These are phyloP conservation scores for Corythucha ciliata DNA, from an alignment of 2,888 invertebrate genomes.

Conservation along the genomic window DNA sequence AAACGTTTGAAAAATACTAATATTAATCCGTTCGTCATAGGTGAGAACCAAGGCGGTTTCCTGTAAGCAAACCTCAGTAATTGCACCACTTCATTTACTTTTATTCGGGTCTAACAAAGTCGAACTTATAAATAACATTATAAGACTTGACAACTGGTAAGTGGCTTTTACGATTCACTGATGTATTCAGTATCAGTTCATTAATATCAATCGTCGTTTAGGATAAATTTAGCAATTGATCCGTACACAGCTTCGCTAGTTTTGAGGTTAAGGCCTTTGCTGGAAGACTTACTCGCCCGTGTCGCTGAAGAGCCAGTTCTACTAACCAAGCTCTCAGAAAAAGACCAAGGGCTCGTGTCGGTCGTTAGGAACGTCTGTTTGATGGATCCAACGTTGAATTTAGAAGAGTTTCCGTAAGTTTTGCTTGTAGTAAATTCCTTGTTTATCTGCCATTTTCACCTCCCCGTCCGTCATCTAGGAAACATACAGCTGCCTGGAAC, in stretches of 20 bases:
- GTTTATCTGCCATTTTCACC: too few relatives aligned
- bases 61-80: constrained; percentile 95
- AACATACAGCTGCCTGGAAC: too few relatives aligned
- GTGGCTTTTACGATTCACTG: constrained; percentile 13
- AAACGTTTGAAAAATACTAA: not conserved
- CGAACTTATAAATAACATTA: constrained; percentile 62
- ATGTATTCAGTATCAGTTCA: not conserved
- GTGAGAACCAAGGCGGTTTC: constrained; percentile 90
- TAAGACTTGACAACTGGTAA: constrained; percentile 83
- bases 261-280: constrained; percentile 74
- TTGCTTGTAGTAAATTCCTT: too few relatives aligned
- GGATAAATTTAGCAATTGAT: constrained; percentile 78
- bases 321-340: constrained; percentile 53
- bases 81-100: constrained; percentile 83
- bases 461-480: too few relatives aligned
- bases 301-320: constrained; percentile 72
- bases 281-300: constrained; percentile 74
- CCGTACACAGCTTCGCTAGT: constrained; percentile 67
- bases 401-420: too few relatives aligned
- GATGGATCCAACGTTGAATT: too few relatives aligned
- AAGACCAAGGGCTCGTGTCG: constrained; percentile 58
- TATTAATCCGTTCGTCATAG: constrained; percentile 39
- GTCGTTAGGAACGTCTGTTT: constrained; percentile 66
- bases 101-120: constrained; percentile 83
- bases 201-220: constrained; percentile 34